These are phyloP conservation scores for Zapus hudsonius DNA, from an alignment of 2,113 vertebrate genomes.

Conservation along the genomic window DNA sequence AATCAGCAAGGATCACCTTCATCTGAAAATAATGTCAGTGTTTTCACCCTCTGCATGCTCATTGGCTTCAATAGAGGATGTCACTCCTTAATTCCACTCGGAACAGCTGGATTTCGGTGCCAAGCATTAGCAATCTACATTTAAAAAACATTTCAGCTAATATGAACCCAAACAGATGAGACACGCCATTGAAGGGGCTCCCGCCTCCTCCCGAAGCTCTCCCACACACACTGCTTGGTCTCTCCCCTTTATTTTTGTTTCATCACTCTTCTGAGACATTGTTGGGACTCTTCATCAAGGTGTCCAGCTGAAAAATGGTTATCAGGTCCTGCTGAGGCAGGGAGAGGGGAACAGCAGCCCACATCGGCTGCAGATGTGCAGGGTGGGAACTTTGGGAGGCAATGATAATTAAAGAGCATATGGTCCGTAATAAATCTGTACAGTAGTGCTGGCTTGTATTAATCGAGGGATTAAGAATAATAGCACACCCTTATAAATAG, in stretches of 20 bases:
- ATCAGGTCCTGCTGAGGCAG: conserved; percentile 70
- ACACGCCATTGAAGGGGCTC: conserved; percentile 43
- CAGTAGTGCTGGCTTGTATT: conserved; percentile 83
- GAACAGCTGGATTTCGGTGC: conserved; percentile 78
- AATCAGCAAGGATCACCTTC: conserved; percentile 73
- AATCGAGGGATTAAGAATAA: conserved; percentile 85
- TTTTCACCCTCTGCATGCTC: conserved; percentile 62
- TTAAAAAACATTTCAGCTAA: conserved; percentile 75
- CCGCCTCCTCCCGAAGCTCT: background rate
- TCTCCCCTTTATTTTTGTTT: conserved; percentile 73
- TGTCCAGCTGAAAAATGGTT: conserved; percentile 80
- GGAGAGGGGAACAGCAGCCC: conserved; percentile 52
- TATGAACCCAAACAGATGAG: conserved; percentile 64
- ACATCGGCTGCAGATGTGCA: conserved; percentile 78
- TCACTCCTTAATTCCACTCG: background rate
- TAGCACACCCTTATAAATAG: conserved; percentile 78
- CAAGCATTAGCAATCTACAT: conserved; percentile 71
- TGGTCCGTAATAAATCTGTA: conserved; percentile 87
- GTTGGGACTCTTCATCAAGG: conserved; percentile 46
- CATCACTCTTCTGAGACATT: conserved; percentile 72
- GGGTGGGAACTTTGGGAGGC: conserved; percentile 75
- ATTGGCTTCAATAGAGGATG: conserved; percentile 61
- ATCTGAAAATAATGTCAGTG: conserved; percentile 50
- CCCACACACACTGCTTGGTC: conserved; percentile 29
- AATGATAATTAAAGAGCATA: conserved; percentile 85